Base-by-base conservation (phyloP, 2,113 vertebrate species). In the Furnarius figulus region DNA sequence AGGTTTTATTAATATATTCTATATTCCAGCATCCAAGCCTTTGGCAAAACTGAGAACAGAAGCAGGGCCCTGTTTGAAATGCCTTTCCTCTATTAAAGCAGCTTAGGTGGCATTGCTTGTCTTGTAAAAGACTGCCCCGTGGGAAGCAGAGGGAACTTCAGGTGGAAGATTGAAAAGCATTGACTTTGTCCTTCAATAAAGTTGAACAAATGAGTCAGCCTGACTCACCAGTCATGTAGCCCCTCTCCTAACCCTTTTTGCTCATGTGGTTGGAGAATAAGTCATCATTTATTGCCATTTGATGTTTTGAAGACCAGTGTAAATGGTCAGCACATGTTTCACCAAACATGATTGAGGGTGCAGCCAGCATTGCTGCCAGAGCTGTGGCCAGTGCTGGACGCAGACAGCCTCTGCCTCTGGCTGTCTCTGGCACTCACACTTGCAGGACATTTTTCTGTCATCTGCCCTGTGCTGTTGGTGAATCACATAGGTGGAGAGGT, bases 51-150 rank as follows among this genome's bases (percentile, higher is more conserved):
- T 17, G 46, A 44, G 25, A 40, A 15, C 11, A 53, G 50, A 71
- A 65, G 10, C 1, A 61, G 33, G 20, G 39, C 18, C 11, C 28
- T 18, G 1, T 50, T 72, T 71, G 47, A 78, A 65, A 55, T 23
- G 10, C 5, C 9, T 74, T 87, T 65, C 8, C 33, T 39, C 35
- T 77, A 0, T 52, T 52, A 15, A 73, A 17, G 37, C 7, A 14
- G 21, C 21, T 35, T 3, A 53, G 49, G n/a, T 66, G 50, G 8
- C 33, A 39, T 14, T 46, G 25, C 11, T 12, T 71, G 28, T 39
- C 23, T 28, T 24, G 18, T 31, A 68, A 58, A 28, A 39, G 44
- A 8, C 49, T 68, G 40, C 13, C n/a, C 14, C 0, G 0, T 31
- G 44, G 79, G 56, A 66, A 56, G 46, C 42, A 83, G n/a, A 40